Percentiles rank a stretch among this genome's conserved stretches.
Conservation (phyloP, 1,140 invertebrate genomes). For the Oncopeltus fasciatus region DNA sequence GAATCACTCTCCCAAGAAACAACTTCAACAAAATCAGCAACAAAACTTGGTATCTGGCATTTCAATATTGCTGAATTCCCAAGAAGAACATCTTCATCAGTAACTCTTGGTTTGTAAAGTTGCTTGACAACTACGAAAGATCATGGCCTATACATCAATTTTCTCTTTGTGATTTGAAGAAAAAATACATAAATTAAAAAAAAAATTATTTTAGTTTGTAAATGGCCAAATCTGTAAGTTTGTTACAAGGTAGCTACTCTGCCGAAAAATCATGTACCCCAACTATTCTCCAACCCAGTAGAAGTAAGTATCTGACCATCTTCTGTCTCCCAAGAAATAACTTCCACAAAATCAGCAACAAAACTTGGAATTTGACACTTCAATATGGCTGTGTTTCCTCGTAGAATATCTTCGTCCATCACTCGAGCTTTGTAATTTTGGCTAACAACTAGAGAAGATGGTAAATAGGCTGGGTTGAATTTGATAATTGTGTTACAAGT, state of each 20-base stretch:
- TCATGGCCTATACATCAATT: no score
- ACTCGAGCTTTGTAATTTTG: constrained; percentile 75
- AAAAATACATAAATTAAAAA: no score
- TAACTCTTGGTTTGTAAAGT: constrained; percentile 70
- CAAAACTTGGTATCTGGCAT: constrained; percentile 76
- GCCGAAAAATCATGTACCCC: no score
- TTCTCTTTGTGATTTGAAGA: no score
- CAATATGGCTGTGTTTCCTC: constrained; percentile 70
- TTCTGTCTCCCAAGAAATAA: constrained; percentile 68
- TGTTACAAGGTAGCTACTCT: no score
- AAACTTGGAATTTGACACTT: constrained; percentile 79
- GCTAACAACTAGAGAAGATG: constrained; percentile 52
- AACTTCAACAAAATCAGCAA: constrained; percentile 74
- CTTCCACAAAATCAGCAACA: constrained; percentile 73
- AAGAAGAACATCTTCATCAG: constrained; percentile 73
- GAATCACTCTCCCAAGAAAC: constrained; percentile 69
- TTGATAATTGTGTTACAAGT: no score
- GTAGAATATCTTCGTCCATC: constrained; percentile 75
- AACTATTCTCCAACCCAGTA: no score
- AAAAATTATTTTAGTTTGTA: no score
- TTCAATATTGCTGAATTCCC: constrained; percentile 75
- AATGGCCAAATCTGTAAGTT: no score
- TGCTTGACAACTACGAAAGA: constrained; percentile 62
- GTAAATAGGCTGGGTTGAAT: neutral
- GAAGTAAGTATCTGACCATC: constrained; percentile 33